A percentile compares a stretch with the other conserved stretches of the same genome.
Conservation (phyloP, 2,797 vertebrate genomes). For the Coregonus suidteri region DNA sequence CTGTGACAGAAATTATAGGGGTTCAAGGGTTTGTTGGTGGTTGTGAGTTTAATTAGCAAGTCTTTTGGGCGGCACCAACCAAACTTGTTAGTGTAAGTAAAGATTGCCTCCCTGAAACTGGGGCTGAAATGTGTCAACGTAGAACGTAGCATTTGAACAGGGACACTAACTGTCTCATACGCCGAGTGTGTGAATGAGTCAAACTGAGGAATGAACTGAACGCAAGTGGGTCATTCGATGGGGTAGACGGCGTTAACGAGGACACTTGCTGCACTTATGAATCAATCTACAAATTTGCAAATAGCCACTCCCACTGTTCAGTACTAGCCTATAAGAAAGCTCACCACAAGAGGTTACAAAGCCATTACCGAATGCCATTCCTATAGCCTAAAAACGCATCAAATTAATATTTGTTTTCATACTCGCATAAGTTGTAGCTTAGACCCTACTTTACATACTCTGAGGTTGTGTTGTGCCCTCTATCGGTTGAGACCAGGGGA, state of each 20-base stretch:
- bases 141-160: neutral
- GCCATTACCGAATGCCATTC: neutral
- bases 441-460: no score
- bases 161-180: neutral
- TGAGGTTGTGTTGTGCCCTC: no score
- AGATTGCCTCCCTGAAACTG: neutral
- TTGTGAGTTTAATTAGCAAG: neutral
- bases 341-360: neutral
- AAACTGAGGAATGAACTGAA: neutral
- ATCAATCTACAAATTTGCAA: neutral
- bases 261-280: neutral
- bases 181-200: no score
- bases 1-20: neutral
- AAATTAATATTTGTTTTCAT: no score
- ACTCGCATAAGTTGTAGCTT: no score
- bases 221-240: neutral
- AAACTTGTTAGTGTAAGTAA: neutral
- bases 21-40: neutral
- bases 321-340: neutral
- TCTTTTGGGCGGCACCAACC: neutral
- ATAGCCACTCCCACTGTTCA: neutral
- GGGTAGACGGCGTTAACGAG: neutral
- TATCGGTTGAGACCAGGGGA: no score
- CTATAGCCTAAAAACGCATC: neutral
- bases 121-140: neutral